Percentiles rank a stretch among this genome's conserved stretches.
These are phyloP conservation scores for Schizothorax lantsangensis DNA, from an alignment of 2,797 vertebrate genomes.

Conservation along the genomic window DNA sequence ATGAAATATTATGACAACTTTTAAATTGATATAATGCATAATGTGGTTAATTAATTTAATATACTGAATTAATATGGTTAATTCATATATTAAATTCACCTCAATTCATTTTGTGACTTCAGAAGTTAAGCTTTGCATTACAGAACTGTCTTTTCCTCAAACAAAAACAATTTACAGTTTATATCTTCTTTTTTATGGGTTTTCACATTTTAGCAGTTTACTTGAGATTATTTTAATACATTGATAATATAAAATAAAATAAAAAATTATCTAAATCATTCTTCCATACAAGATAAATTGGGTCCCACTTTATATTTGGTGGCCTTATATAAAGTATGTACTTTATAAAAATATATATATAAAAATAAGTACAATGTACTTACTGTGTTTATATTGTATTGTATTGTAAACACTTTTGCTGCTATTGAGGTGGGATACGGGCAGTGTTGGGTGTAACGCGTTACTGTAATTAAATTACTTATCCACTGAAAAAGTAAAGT, in stretches of 20 bases:
- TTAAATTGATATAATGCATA: not conserved
- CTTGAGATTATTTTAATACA: not conserved
- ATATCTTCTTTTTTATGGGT: not conserved
- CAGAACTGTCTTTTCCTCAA: not conserved
- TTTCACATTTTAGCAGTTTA: not conserved
- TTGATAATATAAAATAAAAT: not conserved
- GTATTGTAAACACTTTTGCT: too few relatives aligned
- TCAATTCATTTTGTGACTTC: not conserved
- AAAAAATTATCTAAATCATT: not conserved
- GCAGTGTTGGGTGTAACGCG: too few relatives aligned
- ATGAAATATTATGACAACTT: not conserved
- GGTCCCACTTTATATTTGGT: too few relatives aligned
- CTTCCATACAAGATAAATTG: not conserved
- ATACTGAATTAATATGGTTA: not conserved
- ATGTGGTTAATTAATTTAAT: not conserved
- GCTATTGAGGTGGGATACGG: too few relatives aligned
- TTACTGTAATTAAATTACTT: too few relatives aligned
- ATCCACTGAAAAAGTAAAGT: too few relatives aligned
- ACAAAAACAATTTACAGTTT: not conserved
- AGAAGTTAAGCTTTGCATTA: not conserved
- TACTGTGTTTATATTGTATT: too few relatives aligned
- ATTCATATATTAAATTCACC: not conserved
- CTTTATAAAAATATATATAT: too few relatives aligned
- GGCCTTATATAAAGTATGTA: too few relatives aligned
- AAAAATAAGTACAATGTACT: not conserved